These are phyloP conservation scores for Onychorhynchus coronatus DNA, from an alignment of 2,113 vertebrate species.

Conservation along the genomic window DNA sequence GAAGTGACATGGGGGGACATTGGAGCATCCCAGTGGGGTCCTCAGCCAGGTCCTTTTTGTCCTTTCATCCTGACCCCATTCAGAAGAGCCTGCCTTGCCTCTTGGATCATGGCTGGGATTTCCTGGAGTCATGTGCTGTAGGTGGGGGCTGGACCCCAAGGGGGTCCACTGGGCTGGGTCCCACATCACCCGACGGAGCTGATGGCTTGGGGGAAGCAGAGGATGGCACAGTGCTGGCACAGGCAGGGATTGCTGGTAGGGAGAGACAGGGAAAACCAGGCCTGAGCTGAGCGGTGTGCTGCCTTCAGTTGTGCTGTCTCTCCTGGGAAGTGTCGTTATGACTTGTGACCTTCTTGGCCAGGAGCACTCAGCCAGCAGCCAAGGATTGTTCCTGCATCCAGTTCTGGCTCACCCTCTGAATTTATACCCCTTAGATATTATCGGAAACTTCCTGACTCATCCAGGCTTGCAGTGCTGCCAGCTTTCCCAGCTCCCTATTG, in stretches of 20 bases:
- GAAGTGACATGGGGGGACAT: rapidly evolving
- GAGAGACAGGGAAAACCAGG: neutral
- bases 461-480: neutral
- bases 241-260: neutral
- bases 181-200: rapidly evolving
- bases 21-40: neutral
- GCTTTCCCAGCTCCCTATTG: neutral
- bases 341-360: conserved; percentile 6
- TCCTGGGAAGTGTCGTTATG: neutral
- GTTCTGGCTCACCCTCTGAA: neutral
- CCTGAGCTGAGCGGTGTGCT: neutral
- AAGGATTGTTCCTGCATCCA: neutral
- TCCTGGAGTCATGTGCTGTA: neutral
- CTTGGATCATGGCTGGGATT: neutral
- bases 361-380: neutral
- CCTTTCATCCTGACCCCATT: rapidly evolving
- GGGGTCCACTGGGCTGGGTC: neutral
- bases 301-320: rapidly evolving
- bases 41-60: neutral
- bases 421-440: neutral
- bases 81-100: neutral
- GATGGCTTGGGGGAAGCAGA: neutral
- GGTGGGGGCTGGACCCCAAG: neutral
- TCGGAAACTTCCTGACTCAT: conserved; percentile 7
- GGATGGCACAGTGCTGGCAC: neutral